Base-by-base conservation (phyloP, 2,113 vertebrate genomes). In the Scomber colias region DNA sequence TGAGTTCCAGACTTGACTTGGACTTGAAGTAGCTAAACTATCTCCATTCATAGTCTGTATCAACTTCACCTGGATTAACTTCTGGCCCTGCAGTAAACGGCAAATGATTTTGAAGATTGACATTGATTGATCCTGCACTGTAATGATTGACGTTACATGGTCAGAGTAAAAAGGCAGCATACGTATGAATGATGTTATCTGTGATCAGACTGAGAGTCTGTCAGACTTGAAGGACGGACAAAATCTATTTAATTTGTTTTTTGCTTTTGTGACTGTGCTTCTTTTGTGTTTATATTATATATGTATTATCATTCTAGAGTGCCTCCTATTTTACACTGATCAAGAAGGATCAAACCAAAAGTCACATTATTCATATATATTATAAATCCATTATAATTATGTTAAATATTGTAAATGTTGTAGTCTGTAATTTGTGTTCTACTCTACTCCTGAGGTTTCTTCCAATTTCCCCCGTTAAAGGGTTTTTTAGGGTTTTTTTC, bases 71-170 rank as follows among this genome's bases (percentile, higher is more conserved):
- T 60, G 59, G 4, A 11, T 11, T 74, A 78, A 79, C 81, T 59
- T 68, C 48, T 17, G 17, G 3, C 45, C 5, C 45, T 46, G 11
- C 75, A 60, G 70, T 49, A 70, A 71, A 75, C 0, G 31, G n/a
- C 13, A 62, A 3, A 66, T 45, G 67, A 65, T 62, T 83, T 17
- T 75, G 76, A 85, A 82, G 17, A 46, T 17, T 71, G 79, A 87
- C 80, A 68, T 68, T 77, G 79, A 89, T 77, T 68, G 65, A 89
- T 83, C 51, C 75, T 74, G 70, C 48, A 35, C 72, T 19, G 71
- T 75, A 59, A 85, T 76, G 77, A 57, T 66, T 72, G 77, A 75
- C 65, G 27, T 60, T 71, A 64, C 74, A 55, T 66, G 60, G 57
- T 77, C 59, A 65, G 30, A 87, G 35, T 82, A 60, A 67, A 90